Base-by-base conservation (phyloP, 2,888 invertebrate species). In the Sphinx pinastri region DNA sequence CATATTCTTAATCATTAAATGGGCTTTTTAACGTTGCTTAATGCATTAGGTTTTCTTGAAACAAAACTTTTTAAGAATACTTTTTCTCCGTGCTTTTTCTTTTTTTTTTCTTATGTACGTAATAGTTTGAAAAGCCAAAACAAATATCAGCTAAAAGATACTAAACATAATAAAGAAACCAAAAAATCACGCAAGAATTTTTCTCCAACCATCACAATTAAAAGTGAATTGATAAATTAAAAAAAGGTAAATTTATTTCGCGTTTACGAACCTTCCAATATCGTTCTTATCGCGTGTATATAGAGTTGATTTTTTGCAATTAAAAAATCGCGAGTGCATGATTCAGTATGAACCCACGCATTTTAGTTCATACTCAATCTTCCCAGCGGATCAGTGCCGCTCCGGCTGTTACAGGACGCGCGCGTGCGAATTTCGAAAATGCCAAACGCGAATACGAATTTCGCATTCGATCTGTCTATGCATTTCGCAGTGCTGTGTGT, bases 261-360 rank as follows among this genome's bases (percentile, higher is more conserved):
- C 58, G 25, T 2, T 13, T 51, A 6, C 16, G 0, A 6, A 45
- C 38, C 49, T n/a, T 14, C 73, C 54, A 78, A 81, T 80, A 71
- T 74, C 70, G n/a, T 72, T 80, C 81, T 84, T 84, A 81, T 71
- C 0, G 0, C 4, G 52, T 73, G 73, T 71, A 51, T 70, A 76
- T 79, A 85, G 84, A 83, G 88, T 85, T 79, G 80, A 79, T 81
- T 77, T 84, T 73, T 75, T 73, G 70, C 79, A 78, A 73, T 75
- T 73, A 76, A 72, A 77, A 71, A 69, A 73, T 63, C 74, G 79
- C 69, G 71, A 78, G 79, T 79, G 74, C 78, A 82, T 86, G 83
- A 86, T 84, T 85, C 81, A 84, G 85, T 85, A 79, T 80, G 78
- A 87, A 79, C 89, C 89, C 90, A 91, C 91, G 90, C 90, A 84